These are phyloP conservation scores for Falcunculus frontatus DNA, from an alignment of 2,113 vertebrate genomes.

Conservation along the genomic window DNA sequence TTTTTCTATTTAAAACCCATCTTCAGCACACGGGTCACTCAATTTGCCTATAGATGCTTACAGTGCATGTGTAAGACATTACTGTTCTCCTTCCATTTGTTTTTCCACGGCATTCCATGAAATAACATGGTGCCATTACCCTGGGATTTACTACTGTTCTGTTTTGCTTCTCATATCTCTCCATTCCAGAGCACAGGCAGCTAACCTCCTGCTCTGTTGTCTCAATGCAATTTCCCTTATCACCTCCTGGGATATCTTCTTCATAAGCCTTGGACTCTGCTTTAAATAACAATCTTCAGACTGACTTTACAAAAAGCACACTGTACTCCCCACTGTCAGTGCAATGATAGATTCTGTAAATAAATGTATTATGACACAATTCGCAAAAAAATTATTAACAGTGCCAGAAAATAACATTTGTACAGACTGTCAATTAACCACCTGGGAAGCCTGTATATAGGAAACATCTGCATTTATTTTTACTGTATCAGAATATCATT, in stretches of 20 bases:
- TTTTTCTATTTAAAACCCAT: not conserved
- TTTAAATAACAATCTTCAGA: constrained; percentile 31
- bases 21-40: not conserved
- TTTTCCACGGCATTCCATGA: not conserved
- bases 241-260: not conserved
- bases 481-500: not conserved
- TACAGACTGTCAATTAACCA: not conserved
- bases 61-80: not conserved
- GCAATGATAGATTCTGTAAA: not conserved
- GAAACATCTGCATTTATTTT: constrained; percentile 12
- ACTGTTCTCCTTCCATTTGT: not conserved
- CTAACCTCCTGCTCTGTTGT: constrained; percentile 5
- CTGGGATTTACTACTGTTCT: not conserved
- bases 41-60: not conserved
- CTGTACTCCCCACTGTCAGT: not conserved
- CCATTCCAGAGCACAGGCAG: not conserved
- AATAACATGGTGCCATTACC: not conserved
- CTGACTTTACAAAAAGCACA: not conserved
- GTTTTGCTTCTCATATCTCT: not conserved
- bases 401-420: not conserved
- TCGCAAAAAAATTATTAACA: not conserved
- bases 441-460: not conserved
- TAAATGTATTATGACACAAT: not conserved
- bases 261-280: not conserved
- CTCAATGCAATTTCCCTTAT: constrained; percentile 39